These are phyloP conservation scores for Ameiurus melas DNA, from an alignment of 2,113 vertebrate species.

Conservation along the genomic window DNA sequence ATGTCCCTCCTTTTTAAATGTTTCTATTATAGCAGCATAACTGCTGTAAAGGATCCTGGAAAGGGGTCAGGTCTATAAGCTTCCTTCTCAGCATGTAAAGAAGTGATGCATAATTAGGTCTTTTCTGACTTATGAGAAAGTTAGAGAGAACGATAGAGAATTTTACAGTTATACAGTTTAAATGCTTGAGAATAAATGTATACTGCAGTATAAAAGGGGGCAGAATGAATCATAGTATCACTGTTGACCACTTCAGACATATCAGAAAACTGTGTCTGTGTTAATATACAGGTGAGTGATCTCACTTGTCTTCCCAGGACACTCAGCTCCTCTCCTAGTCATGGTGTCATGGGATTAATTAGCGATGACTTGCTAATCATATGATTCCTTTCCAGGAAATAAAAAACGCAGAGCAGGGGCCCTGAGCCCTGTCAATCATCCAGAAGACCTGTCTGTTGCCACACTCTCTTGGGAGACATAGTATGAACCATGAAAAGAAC, in stretches of 20 bases:
- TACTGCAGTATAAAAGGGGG: background rate
- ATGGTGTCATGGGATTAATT: conserved; percentile 52
- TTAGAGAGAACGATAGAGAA: conserved; percentile 6
- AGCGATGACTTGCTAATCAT: conserved; percentile 46
- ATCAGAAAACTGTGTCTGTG: background rate
- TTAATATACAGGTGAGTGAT: conserved; percentile 24
- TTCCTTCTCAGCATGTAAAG: conserved; percentile 28
- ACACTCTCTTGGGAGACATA: conserved; percentile 59
- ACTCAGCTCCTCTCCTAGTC: conserved; percentile 22
- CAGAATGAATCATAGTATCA: conserved; percentile 22
- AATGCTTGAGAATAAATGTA: conserved; percentile 13
- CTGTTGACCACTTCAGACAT: background rate
- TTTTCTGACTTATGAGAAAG: conserved; percentile 17
- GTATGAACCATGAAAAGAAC: conserved; percentile 54
- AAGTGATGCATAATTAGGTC: conserved; percentile 23
- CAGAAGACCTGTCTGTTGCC: conserved; percentile 63
- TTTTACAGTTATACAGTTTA: background rate
- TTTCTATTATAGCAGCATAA: background rate
- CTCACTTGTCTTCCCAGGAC: conserved; percentile 30
- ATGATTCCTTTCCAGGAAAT: conserved; percentile 44
- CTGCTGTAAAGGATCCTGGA: conserved; percentile 11
- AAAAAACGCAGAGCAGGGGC: conserved; percentile 38
- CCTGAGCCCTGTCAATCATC: conserved; percentile 67
- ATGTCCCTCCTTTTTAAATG: conserved; percentile 6
- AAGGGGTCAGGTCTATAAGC: conserved; percentile 24